These are phyloP conservation scores for Rhinichthys osculus DNA, from an alignment of 2,797 vertebrate genomes.

Conservation along the genomic window DNA sequence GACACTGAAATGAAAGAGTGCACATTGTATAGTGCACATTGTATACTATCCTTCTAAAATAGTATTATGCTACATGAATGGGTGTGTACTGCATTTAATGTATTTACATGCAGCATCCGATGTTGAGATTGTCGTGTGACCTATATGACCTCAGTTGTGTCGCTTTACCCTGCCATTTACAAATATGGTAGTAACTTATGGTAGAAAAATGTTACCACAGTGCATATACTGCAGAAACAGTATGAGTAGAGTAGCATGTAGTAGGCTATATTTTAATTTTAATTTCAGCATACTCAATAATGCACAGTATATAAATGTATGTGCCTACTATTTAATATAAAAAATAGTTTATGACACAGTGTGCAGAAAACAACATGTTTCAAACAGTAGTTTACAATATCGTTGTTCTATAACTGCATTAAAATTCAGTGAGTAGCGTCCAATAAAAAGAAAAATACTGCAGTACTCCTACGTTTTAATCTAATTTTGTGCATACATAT, in stretches of 20 bases:
- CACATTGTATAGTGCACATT: neutral
- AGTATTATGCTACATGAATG: too few species aligned
- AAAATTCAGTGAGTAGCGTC: neutral
- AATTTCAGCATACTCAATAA: neutral
- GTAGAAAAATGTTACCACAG: neutral
- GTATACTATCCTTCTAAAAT: too few species aligned
- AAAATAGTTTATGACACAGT: neutral
- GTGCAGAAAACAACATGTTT: neutral
- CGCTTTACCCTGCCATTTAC: neutral
- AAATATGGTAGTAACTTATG: neutral
- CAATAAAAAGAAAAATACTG: neutral
- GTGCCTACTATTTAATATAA: neutral
- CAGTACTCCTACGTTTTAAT: neutral
- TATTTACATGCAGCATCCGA: neutral
- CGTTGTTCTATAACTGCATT: neutral
- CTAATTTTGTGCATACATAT: neutral
- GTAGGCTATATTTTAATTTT: neutral
- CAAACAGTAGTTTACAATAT: neutral
- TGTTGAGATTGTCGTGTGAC: neutral
- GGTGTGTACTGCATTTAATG: neutral
- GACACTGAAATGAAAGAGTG: neutral
- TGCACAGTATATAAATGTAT: neutral
- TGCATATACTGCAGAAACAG: neutral
- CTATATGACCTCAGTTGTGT: neutral
- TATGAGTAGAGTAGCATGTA: neutral